Evolutionary conservation across 2,797 vertebrate genomes (phyloP).

Genomic region (Pagetopsis macropterus): DNA sequence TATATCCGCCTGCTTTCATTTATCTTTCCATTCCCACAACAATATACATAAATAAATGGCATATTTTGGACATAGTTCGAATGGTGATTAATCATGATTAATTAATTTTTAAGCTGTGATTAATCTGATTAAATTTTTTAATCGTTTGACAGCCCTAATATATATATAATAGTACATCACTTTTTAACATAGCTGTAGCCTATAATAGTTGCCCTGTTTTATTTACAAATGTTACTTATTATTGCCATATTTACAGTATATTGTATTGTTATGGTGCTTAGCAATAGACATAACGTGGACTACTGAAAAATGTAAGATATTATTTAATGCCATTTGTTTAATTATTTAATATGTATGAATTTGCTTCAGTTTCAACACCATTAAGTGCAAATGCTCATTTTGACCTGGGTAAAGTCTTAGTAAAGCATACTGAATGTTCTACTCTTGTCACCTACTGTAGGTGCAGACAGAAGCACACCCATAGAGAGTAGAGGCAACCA

Average conservation of each 20-base stretch:
- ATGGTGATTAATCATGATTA: no score
- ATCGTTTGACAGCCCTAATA: no score
- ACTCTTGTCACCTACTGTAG: neutral
- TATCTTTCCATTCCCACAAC: no score
- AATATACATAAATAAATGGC: no score
- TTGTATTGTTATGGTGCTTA: neutral
- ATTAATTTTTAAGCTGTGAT: no score
- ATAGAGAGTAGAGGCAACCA: slow-evolving; percentile 3
- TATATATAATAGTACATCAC: neutral
- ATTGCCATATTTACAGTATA: no score
- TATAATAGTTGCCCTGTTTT: neutral
- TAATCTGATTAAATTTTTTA: no score
- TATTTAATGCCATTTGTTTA: neutral
- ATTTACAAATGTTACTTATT: neutral
- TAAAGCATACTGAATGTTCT: neutral
- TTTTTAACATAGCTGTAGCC: neutral
- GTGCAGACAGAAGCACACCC: neutral
- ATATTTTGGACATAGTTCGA: no score
- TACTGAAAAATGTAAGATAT: neutral
- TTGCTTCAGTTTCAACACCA: neutral
- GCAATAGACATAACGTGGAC: neutral
- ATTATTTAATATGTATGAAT: neutral
- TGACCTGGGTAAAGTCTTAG: neutral
- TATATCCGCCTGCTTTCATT: no score
- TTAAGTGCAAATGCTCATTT: neutral